phyloP scores from a whole-genome alignment of 2,888 invertebrate species.

The Hipparchia sbordonii region DNA sequence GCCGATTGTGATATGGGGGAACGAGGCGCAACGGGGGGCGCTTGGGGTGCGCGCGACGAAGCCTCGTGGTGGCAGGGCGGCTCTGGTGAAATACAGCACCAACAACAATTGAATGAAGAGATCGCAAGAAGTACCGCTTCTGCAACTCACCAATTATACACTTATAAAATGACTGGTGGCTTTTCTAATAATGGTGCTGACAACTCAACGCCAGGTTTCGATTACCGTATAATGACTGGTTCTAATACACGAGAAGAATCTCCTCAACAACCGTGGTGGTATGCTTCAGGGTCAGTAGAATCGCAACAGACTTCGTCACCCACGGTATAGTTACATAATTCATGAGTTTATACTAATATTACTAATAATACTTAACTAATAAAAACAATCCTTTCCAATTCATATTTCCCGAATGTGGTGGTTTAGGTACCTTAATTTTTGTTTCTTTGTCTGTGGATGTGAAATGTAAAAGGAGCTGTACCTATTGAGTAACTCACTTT shows the following conservation, averaged over 20 bases:
- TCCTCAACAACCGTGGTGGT: conserved; percentile 87
- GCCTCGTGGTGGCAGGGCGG: conserved; percentile 81
- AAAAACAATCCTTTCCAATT: not conserved
- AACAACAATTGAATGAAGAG: conserved; percentile 78
- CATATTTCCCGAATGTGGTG: not conserved
- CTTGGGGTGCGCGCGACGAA: conserved; percentile 83
- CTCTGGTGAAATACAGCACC: conserved; percentile 78
- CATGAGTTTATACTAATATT: not conserved
- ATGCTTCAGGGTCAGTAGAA: conserved; percentile 85
- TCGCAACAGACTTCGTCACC: conserved; percentile 76
- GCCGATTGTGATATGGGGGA: conserved; percentile 78
- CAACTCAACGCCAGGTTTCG: conserved; percentile 87
- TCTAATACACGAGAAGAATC: conserved; percentile 78
- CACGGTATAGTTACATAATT: conserved; percentile 60
- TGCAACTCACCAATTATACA: conserved; percentile 88
- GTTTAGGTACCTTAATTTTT: not conserved
- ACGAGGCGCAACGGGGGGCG: conserved; percentile 81
- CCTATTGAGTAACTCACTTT: not conserved
- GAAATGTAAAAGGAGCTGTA: not conserved
- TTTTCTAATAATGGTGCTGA: conserved; percentile 88
- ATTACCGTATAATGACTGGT: conserved; percentile 87
- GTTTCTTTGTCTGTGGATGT: not conserved
- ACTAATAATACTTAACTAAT: not conserved
- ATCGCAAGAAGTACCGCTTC: conserved; percentile 74
- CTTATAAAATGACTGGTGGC: conserved; percentile 93